Percentiles rank a stretch among this genome's conserved stretches.
Evolutionary conservation across 2,113 vertebrate species (phyloP).

Genomic region (Pelecanoides urinatrix): DNA sequence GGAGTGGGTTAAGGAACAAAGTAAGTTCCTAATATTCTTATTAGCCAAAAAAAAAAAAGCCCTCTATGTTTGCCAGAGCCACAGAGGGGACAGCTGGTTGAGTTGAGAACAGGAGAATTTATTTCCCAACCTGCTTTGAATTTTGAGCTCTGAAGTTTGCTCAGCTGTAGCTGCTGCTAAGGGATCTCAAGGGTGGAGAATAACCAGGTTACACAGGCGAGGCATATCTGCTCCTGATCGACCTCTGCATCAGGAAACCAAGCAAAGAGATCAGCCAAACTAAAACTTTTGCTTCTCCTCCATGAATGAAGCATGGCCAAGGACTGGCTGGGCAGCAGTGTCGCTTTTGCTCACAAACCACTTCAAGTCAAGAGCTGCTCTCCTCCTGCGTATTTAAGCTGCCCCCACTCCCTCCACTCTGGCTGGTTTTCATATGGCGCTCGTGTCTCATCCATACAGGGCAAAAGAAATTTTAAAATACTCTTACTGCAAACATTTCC

Average conservation of each 20-base stretch:
- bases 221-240: not conserved
- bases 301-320: not conserved
- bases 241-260: not conserved
- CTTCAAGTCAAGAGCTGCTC: not conserved
- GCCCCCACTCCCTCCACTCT: not conserved
- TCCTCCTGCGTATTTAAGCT: not conserved
- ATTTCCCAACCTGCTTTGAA: not conserved
- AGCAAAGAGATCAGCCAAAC: not conserved
- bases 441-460: not conserved
- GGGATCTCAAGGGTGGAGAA: not conserved
- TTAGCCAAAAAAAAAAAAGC: not conserved
- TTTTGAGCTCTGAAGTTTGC: not conserved
- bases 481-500: not conserved
- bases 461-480: not conserved
- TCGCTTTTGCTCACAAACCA: not conserved
- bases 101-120: not conserved
- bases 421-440: not conserved
- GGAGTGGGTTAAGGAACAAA: conserved; percentile 37
- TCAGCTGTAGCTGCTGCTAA: not conserved
- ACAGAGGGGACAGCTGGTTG: not conserved
- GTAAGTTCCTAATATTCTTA: conserved; percentile 10
- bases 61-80: not conserved
- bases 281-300: not conserved
- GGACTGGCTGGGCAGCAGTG: not conserved
- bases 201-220: not conserved